Base-by-base conservation (phyloP, 2,113 vertebrate genomes). In the Aptenodytes patagonicus region DNA sequence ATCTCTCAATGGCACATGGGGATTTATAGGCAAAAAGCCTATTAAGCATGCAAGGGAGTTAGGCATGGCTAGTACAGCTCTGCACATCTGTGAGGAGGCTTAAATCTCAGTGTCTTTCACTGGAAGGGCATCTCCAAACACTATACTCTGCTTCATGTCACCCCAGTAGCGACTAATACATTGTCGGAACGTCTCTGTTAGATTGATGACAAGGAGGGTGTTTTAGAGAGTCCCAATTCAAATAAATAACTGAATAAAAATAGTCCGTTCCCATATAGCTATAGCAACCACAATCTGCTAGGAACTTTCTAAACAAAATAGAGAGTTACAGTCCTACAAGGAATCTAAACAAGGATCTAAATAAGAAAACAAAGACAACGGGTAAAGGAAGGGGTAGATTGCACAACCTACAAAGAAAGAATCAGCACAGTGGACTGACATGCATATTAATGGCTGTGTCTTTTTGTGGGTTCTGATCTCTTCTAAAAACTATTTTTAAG, bases 281-380 rank as follows among this genome's bases (percentile, higher is more conserved):
- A 64, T 15, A 95, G 60, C 68, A 95, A 69, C 75, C 75, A 70
- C 62, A 86, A 14, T 77, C 71, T 55, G 70, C 55, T 60, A 58
- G 32, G 58, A 90, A 77, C 46, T 88, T 90, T 80, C 42, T 66
- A 88, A 85, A 60, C 68, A 55, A 94, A 94, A 46, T 0, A 87
- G 47, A 93, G 55, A 73, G 40, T 72, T 84, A 65, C 47, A 54
- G 46, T 71, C 69, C 54, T 40, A 44, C 36, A 69, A 54, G 61
- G 83, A 85, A 87, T 58, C 75, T 94, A 95, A 93, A 85, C 81
- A 97, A 84, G 32, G 76, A 58, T 34, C 28, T 80, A 92, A 93
- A 61, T 58, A 90, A 90, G 51, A 83, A 97, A 89, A 91, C 49
- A 95, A 77, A 91, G 51, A 44, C 52, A 42, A 36, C 1, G n/a